Evolutionary conservation across 2,888 invertebrate genomes (phyloP).

Genomic region (Matsumyia berberina): DNA sequence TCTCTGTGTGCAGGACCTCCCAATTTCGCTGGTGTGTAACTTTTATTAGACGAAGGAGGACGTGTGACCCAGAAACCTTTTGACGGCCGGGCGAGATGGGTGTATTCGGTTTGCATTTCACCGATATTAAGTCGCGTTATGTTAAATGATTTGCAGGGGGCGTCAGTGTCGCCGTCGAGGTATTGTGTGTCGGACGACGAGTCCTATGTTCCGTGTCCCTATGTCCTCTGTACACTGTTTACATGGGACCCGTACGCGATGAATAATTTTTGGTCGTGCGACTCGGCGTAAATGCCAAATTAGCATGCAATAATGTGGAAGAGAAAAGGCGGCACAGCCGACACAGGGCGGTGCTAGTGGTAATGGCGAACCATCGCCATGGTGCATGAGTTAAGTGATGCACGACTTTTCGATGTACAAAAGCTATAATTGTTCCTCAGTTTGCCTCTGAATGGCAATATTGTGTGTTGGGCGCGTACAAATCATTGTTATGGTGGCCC

Average conservation of each 20-base stretch:
- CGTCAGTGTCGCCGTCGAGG: too few relatives aligned
- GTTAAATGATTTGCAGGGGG: slow-evolving; percentile 53
- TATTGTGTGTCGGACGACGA: neutral
- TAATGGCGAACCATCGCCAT: too few relatives aligned
- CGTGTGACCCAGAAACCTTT: slow-evolving; percentile 47
- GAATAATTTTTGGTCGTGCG: slow-evolving; percentile 72
- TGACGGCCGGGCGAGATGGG: too few relatives aligned
- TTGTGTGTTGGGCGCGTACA: slow-evolving; percentile 73
- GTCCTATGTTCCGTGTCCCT: slow-evolving; percentile 10
- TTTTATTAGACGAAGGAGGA: slow-evolving; percentile 34
- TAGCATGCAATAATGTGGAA: slow-evolving; percentile 75
- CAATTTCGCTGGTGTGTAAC: slow-evolving; percentile 39
- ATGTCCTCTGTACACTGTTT: slow-evolving; percentile 41
- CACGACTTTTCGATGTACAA: slow-evolving; percentile 71
- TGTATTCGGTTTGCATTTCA: slow-evolving; percentile 53
- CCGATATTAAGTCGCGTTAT: slow-evolving; percentile 65
- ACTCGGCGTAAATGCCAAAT: slow-evolving; percentile 70
- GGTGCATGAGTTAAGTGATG: slow-evolving; percentile 70
- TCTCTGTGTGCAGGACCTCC: slow-evolving; percentile 1
- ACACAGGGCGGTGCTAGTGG: slow-evolving; percentile 2
- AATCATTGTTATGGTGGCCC: slow-evolving; percentile 71
- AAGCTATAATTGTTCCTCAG: slow-evolving; percentile 63
- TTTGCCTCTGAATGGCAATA: slow-evolving; percentile 67
- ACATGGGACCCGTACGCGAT: slow-evolving; percentile 64
- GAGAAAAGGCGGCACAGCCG: slow-evolving; percentile 39